These are phyloP conservation scores for Tetramorium parvispinum DNA, from an alignment of 1,140 invertebrate genomes.

Conservation along the genomic window DNA sequence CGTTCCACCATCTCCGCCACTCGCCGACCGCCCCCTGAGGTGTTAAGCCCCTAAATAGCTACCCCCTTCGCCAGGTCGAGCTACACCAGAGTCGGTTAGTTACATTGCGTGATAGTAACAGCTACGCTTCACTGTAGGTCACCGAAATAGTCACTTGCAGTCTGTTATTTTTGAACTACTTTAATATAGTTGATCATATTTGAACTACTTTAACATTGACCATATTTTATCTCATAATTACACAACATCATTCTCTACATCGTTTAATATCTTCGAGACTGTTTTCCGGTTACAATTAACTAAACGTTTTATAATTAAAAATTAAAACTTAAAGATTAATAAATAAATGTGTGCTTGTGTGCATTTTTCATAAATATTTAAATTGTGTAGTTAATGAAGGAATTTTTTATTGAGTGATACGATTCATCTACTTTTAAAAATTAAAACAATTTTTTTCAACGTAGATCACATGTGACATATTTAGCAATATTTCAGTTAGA, in stretches of 20 bases:
- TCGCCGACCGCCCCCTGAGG: constrained; percentile 74
- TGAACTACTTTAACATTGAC: not conserved
- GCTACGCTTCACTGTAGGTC: constrained; percentile 25
- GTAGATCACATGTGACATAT: not conserved
- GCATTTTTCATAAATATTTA: not conserved
- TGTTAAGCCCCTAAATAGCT: constrained; percentile 85
- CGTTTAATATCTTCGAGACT: not conserved
- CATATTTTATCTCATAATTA: not conserved
- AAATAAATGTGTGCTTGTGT: not conserved
- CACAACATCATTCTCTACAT: not conserved
- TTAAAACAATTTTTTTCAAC: not conserved
- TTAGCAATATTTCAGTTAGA: not conserved
- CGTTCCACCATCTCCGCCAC: constrained; percentile 63
- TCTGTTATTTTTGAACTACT: not conserved
- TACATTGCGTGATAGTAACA: constrained; percentile 53
- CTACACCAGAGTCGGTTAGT: constrained; percentile 67
- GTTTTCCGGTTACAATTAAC: not conserved
- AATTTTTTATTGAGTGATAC: not conserved
- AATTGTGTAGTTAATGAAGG: not conserved
- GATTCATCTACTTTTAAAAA: not conserved
- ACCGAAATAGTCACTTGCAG: not conserved
- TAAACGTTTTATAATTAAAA: not conserved
- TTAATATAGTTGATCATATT: too few species aligned
- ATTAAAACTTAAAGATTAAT: not conserved
- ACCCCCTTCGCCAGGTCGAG: constrained; percentile 74